Percentiles rank a stretch among this genome's conserved stretches.
phyloP scores from a whole-genome alignment of 2,888 invertebrate genomes.

The Caradrina clavipalpis region DNA sequence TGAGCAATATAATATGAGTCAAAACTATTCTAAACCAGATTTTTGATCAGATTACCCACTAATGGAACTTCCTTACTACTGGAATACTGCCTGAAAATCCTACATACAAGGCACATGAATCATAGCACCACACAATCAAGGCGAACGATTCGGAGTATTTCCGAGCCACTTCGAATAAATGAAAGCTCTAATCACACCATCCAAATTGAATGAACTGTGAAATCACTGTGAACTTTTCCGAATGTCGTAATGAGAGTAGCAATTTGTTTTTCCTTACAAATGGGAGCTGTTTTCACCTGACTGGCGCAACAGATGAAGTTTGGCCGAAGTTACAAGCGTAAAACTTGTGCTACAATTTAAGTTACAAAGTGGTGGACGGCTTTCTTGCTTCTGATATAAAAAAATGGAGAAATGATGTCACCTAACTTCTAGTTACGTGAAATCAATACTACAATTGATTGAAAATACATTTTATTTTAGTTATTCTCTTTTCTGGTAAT shows the following conservation, averaged over 20 bases:
- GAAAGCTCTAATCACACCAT: constrained; percentile 77
- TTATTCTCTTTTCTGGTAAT: not conserved
- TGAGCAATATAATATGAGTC: not conserved
- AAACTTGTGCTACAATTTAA: constrained; percentile 24
- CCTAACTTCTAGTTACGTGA: not conserved
- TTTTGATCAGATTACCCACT: not conserved
- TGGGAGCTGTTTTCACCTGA: constrained; percentile 83
- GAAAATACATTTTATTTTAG: not conserved
- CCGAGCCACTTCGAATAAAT: constrained; percentile 49
- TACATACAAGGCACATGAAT: constrained; percentile 25
- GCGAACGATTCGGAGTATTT: constrained; percentile 31
- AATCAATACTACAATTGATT: not conserved
- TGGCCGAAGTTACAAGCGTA: constrained; percentile 71
- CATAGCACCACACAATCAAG: constrained; percentile 22
- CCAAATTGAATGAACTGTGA: constrained; percentile 82
- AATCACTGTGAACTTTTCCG: constrained; percentile 81
- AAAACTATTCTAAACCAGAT: too few relatives aligned
- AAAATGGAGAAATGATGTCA: constrained; percentile 1
- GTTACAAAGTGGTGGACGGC: not conserved
- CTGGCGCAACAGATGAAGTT: constrained; percentile 82
- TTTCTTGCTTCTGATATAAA: constrained; percentile 6
- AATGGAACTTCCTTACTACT: constrained; percentile 25
- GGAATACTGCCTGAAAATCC: constrained; percentile 7
- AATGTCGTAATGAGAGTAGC: constrained; percentile 83
- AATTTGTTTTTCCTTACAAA: constrained; percentile 87